Percentiles rank a stretch among this genome's conserved stretches.
Evolutionary conservation across 2,113 vertebrate genomes (phyloP).

Genomic region (Empidonax alnorum): DNA sequence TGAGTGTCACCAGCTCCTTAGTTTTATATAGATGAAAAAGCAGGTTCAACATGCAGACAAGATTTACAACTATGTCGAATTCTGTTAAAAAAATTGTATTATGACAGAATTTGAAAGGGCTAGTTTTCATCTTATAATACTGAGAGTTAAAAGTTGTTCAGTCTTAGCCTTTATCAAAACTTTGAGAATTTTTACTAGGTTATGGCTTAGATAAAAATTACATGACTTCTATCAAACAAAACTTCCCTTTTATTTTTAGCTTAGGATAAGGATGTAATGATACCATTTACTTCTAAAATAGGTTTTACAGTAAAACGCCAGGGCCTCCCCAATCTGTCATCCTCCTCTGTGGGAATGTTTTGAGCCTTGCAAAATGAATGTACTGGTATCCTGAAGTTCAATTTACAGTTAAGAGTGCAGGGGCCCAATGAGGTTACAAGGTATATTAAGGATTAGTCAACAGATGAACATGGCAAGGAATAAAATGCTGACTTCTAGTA

Average conservation of each 20-base stretch:
- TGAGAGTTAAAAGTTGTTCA: not conserved
- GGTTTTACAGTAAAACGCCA: not conserved
- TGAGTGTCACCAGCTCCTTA: not conserved
- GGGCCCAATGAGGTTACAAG: not conserved
- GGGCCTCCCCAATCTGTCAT: rapidly evolving
- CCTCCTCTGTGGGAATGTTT: not conserved
- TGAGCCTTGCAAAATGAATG: not conserved
- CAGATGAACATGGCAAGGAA: not conserved
- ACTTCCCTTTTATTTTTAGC: not conserved
- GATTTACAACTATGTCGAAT: not conserved
- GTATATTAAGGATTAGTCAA: not conserved
- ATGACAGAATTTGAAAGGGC: not conserved
- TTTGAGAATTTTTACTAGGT: not conserved
- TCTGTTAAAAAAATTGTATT: not conserved
- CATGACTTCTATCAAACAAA: not conserved
- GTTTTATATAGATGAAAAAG: not conserved
- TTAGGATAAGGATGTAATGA: not conserved
- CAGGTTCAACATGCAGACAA: not conserved
- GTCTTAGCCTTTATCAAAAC: not conserved
- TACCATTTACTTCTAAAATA: not conserved
- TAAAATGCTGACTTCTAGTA: not conserved
- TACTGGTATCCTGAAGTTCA: not conserved
- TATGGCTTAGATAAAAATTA: not conserved
- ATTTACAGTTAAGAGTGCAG: not conserved
- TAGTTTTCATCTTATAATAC: not conserved